phyloP scores from a whole-genome alignment of 2,797 vertebrate species.

The Tokudaia tokunoshimensis region DNA sequence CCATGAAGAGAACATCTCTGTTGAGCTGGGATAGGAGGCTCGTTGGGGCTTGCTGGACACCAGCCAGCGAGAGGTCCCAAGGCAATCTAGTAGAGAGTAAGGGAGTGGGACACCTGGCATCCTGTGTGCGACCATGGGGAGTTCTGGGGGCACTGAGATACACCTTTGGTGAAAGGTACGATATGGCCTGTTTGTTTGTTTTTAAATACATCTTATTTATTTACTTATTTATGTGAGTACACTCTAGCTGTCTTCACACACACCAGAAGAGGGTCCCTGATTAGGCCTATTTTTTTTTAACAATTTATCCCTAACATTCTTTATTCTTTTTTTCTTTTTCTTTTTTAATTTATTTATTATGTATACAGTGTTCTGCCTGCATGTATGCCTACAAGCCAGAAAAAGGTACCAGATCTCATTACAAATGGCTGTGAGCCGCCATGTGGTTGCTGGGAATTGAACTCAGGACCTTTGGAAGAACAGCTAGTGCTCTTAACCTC shows the following conservation, averaged over 20 bases:
- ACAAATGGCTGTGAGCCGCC: neutral
- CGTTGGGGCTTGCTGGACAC: neutral
- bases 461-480: neutral
- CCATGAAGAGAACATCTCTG: too few relatives aligned
- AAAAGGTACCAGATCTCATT: neutral
- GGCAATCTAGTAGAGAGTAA: neutral
- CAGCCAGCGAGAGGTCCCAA: too few relatives aligned
- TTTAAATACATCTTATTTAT: neutral
- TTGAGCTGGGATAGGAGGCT: neutral
- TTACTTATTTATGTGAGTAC: neutral
- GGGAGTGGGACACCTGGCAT: fast-evolving
- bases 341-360: too few relatives aligned
- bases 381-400: neutral
- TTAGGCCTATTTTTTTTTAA: neutral
- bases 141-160: neutral
- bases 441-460: neutral
- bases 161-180: constrained; percentile 42
- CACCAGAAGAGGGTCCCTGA: neutral
- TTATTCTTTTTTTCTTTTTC: too few relatives aligned
- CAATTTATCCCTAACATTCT: too few relatives aligned
- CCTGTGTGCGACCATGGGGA: neutral
- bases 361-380: too few relatives aligned
- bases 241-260: too few relatives aligned
- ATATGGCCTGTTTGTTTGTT: neutral
- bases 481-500: neutral